Base-by-base conservation (phyloP, 2,888 invertebrate species). In the Graphium colonna region DNA sequence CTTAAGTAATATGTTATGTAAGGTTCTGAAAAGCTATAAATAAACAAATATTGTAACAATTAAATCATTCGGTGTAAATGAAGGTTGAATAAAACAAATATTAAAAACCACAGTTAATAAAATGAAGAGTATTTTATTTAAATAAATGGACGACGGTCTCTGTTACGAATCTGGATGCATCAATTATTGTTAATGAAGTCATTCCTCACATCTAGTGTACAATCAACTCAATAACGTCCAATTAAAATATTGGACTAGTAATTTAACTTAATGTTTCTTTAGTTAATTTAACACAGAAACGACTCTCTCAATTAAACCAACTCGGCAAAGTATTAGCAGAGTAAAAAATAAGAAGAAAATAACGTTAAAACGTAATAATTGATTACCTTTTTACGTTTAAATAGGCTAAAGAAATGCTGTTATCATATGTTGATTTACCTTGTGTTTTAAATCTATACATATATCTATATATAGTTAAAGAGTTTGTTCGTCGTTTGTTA, bases 231-330 rank as follows among this genome's bases (percentile, higher is more conserved):
- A 47, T 45, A 45, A 51, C 21, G 18, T 1, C 17, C 45, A 45
- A 51, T 52, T 38, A 52, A 52, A 26, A 52, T 52, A 52, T 38
- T 36, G 38, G 36, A 15, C 26, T 12, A 15, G 13, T 47, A 52
- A 52, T 47, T 42, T 21, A n/a, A 42, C 21, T 52, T 41, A 46
- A 1, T 47, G 41, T 16, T 52, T 33, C 17, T 36, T 3, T 5
- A 28, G 45, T 52, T 46, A 46, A 46, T 46, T 46, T 13, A 18
- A 41, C 33, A 16, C 41, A 26, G 28, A 45, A 40, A 52, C 41
- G 18, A 9, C 12, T 39, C 38, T 39, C 17, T 43, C 38, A 38
- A 38, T 51, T 36, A 38, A 26, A 21, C 21, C n/a, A n/a, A n/a
- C n/a, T n/a, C n/a, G n/a, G n/a, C n/a, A n/a, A n/a, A n/a, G n/a